Base-by-base conservation (phyloP, 2,888 invertebrate species). In the Euclidia mi region DNA sequence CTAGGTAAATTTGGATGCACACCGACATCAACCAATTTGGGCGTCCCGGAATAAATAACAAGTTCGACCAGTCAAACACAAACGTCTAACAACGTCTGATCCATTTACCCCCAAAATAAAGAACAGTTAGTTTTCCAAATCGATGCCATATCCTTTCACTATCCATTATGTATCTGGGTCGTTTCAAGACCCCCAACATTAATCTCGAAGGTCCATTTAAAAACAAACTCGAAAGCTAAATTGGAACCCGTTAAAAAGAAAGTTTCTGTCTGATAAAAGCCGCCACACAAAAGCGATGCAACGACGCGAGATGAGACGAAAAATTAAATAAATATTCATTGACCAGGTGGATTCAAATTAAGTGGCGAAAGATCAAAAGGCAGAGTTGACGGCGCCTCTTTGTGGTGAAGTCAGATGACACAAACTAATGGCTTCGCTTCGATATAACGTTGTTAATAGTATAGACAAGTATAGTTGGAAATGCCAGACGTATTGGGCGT, bases 91-190 rank as follows among this genome's bases (percentile, higher is more conserved):
- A 40, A 48, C 35, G 42, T 40, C 43, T 14, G 28, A 52, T 17
- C 28, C 43, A 40, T 40, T 48, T 46, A 37, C 18, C 41, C 17
- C 46, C 10, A 71, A 65, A 65, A 61, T 56, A 61, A 45, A 56
- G 14, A 45, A 44, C 32, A 46, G 40, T 34, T 38, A 42, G 42
- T 20, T 41, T 25, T 9, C 15, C 48, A 56, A 67, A 71, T 71
- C 59, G 62, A 71, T 60, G 47, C 49, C 9, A 35, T n/a, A 25
- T 25, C 17, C 40, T 44, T 48, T 18, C 12, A 35, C 20, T 11
- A 63, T 71, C 38, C 65, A 71, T 75, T 75, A 75, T 68, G 68
- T 68, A 72, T 62, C 48, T 68, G 12, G 76, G 68, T 65, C 72
- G 46, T 45, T 56, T 59, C 28, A 25, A 71, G 44, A 45, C 46